Base-by-base conservation (phyloP, 2,888 invertebrate genomes). In the Tipula confusa region DNA sequence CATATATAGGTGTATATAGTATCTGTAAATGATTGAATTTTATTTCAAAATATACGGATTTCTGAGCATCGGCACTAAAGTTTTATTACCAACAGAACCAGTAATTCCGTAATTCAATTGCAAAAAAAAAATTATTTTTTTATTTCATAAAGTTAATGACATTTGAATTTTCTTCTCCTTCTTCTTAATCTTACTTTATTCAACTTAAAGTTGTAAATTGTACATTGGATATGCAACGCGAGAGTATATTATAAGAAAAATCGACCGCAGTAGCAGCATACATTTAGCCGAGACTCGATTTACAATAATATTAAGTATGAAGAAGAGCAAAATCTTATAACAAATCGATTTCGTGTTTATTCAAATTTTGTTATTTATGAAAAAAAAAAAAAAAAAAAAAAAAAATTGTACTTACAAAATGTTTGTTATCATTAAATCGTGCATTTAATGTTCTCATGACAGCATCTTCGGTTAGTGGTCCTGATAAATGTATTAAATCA, bases 381-480 rank as follows among this genome's bases (percentile, higher is more conserved):
- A 33, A 33, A 33, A 33, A 33, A 33, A 33, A 33, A 33, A 7
- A 9, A 7, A 7, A 33, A 33, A 33, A 7, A 9, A 33, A 33
- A 33, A 33, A n/a, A 84, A 15, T 64, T 64, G 15, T 84, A 93
- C 96, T 94, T 90, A 98, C 98, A 90, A 96, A 97, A 88, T 95
- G 96, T 87, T 95, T 95, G 86, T 94, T 93, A 86, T 95, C 94
- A 87, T 94, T 94, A 91, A 97, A 98, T 87, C 97, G 92, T 9
- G 96, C 94, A 88, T 98, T 97, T 85, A 98, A 92, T 87, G 97
- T 96, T 88, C 96, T 94, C 90, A 97, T 95, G 82, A 98, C 95
- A 84, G 97, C 97, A 89, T 98, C 97, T 90, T 98, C 98, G 38
- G 97, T 98, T 87, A 98, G 93, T 83, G 97, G 97, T 38, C 97